phyloP scores from a whole-genome alignment of 2,888 invertebrate genomes.

The Phanerotoma sp. region DNA sequence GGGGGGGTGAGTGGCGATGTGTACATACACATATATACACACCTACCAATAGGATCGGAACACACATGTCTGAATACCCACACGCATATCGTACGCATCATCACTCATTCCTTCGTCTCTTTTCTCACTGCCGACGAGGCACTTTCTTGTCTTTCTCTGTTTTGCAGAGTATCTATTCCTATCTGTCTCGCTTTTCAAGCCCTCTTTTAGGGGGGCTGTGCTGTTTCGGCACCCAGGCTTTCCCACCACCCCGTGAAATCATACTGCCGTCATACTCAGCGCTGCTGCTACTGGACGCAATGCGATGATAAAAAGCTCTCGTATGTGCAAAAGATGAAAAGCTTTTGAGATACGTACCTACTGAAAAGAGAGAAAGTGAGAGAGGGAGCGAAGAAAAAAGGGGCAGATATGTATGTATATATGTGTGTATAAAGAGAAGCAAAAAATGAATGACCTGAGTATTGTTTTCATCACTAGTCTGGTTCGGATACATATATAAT shows the following conservation, averaged over 20 bases:
- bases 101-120: neutral
- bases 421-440: conserved; percentile 10
- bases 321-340: conserved; percentile 55
- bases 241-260: too few species aligned
- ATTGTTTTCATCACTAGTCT: conserved; percentile 34
- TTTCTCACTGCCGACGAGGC: too few species aligned
- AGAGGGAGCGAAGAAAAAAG: conserved; percentile 27
- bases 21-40: neutral
- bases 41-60: neutral
- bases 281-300: conserved; percentile 44
- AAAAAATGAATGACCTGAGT: conserved; percentile 7
- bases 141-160: too few species aligned
- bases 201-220: too few species aligned
- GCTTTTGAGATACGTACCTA: conserved; percentile 46
- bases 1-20: too few species aligned
- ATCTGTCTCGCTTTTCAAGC: conserved; percentile 18
- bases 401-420: conserved; percentile 34
- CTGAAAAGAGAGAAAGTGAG: conserved; percentile 29
- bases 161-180: too few species aligned
- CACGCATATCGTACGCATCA: conserved; percentile 28
- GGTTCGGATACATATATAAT: too few species aligned
- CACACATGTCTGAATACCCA: too few species aligned
- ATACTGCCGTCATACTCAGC: too few species aligned
- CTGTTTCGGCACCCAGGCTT: too few species aligned
- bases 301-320: conserved; percentile 55